Evolutionary conservation across 2,888 invertebrate species (phyloP), one percentile per base, ranked within the genome.

Genomic region (Toxonevra muliebris): DNA sequence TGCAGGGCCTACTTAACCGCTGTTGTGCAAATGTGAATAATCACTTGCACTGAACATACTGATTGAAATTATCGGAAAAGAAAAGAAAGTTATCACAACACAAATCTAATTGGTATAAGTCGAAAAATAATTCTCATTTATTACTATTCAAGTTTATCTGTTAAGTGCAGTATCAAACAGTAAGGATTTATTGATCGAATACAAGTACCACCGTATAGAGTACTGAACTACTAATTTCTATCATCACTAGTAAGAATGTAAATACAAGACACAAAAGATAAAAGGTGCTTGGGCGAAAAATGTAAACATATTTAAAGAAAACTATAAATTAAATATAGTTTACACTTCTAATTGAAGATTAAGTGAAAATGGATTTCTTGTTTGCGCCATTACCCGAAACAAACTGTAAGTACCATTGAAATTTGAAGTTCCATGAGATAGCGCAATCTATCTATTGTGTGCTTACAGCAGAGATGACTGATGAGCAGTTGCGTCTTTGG

Each of bases 401-500:
- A n/a, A 76, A 76, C 69, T 76, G 75, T 75, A 72, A 71, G 74
- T 73, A 42, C 19, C 40, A 57, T 19, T 55, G 30, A n/a, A 30
- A 54, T n/a, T n/a, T 40, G 1, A 15, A 55, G 5, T 1, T n/a
- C 8, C 17, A 15, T 10, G 17, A 57, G 57, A 40, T 11, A 11
- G 15, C 17, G 48, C 15, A 40, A 17, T 9, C 13, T 45, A 15
- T 54, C 10, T 55, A 11, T 45, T 13, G 10, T 42, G 10, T 15
- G 42, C 61, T 70, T 70, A 1, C 66, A 78, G 78, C 75, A 70
- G 69, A 77, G 67, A 78, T 78, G 78, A 76, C 76, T 11, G 75
- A 76, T 41, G 76, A 75, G 12, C 76, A 78, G 59, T 66, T 78
- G 52, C 66, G 73, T 45, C 70, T 76, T 54, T 78, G 77, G 78